These are phyloP conservation scores for Umimayanthus chanpuru DNA, from an alignment of 92 coral and sea anemone species.

Conservation along the genomic window DNA sequence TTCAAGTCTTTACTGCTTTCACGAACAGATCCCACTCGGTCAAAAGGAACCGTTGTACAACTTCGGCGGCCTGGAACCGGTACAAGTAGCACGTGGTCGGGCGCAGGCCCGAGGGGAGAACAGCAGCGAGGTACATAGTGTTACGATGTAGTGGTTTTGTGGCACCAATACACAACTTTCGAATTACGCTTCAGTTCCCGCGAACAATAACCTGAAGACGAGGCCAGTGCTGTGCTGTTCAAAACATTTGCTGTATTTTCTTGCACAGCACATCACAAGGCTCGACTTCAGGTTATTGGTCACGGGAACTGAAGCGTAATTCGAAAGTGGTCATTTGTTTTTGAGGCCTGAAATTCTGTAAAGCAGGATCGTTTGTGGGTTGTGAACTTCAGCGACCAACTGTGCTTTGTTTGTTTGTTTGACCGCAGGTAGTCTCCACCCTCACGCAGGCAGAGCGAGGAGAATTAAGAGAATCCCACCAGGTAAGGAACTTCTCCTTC, in stretches of 20 bases:
- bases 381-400: neutral
- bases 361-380: neutral
- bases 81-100: slow-evolving; percentile 57
- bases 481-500: slow-evolving; percentile 9
- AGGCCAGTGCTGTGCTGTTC: too few species aligned
- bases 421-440: slow-evolving; percentile 31
- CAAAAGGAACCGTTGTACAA: slow-evolving; percentile 74
- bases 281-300: too few species aligned
- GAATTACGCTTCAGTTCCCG: too few species aligned
- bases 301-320: too few species aligned
- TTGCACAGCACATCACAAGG: too few species aligned
- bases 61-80: slow-evolving; percentile 67
- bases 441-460: slow-evolving; percentile 56
- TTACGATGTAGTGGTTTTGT: neutral
- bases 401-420: slow-evolving; percentile 4
- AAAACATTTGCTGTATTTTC: too few species aligned
- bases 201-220: too few species aligned
- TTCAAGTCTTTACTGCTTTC: neutral
- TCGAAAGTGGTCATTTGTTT: too few species aligned
- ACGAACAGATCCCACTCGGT: slow-evolving; percentile 51
- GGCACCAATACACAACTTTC: too few species aligned
- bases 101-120: slow-evolving; percentile 50
- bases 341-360: neutral
- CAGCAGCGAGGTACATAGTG: slow-evolving; percentile 35
- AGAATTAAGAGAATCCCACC: slow-evolving; percentile 53